These are phyloP conservation scores for Datnioides undecimradiatus DNA, from an alignment of 2,113 vertebrate genomes.

Conservation along the genomic window DNA sequence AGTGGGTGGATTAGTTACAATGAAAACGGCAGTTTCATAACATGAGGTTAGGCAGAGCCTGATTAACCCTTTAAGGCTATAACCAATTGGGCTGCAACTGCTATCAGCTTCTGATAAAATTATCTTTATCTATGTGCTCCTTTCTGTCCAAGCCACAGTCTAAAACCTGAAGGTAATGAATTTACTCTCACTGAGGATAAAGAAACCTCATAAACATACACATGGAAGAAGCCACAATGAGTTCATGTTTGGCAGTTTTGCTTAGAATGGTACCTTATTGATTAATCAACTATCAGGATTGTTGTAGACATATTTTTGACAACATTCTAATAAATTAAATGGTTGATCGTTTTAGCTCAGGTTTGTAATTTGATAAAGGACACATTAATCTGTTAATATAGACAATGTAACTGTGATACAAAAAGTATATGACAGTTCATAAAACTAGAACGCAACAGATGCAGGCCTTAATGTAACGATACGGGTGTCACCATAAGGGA, in stretches of 20 bases:
- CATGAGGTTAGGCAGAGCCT: neutral
- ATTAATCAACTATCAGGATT: no score
- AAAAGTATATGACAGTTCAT: neutral
- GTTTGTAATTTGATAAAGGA: neutral
- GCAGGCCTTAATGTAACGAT: neutral
- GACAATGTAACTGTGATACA: no score
- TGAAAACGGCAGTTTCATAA: neutral
- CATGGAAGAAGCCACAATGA: neutral
- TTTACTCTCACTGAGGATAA: no score
- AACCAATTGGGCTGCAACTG: neutral
- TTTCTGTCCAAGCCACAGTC: no score
- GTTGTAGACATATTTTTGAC: no score
- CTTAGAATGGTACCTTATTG: no score
- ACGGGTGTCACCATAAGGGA: neutral
- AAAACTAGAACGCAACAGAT: neutral
- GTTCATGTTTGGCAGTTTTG: neutral
- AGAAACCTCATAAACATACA: neutral
- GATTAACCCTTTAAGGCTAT: neutral
- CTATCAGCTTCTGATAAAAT: neutral
- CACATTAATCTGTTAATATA: neutral
- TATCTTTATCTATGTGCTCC: no score
- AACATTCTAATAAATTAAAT: neutral
- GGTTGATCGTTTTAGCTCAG: neutral
- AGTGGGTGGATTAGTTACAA: neutral
- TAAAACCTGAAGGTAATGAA: neutral